A percentile compares a stretch with the other conserved stretches of the same genome.
phyloP scores from a whole-genome alignment of 2,797 vertebrate genomes.

The Poecilia wingei region DNA sequence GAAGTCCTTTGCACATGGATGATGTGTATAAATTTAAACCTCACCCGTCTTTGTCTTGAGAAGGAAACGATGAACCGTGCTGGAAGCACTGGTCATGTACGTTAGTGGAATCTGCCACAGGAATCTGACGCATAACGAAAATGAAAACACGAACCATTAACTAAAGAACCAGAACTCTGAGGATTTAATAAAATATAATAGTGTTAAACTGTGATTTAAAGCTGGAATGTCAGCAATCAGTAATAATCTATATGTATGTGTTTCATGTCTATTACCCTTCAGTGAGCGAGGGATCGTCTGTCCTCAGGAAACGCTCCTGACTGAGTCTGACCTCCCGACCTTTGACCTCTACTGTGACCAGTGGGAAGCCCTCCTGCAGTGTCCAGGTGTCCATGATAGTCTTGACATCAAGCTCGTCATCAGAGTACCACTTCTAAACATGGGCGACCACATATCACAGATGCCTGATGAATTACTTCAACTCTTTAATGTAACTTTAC shows the following conservation, averaged over 20 bases:
- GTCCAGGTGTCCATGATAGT: slow-evolving; percentile 94
- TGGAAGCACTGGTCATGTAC: slow-evolving; percentile 87
- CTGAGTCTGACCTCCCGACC: slow-evolving; percentile 84
- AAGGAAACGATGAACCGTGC: slow-evolving; percentile 82
- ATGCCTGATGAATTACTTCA: neutral
- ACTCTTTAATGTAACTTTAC: neutral
- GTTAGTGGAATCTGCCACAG: slow-evolving; percentile 92
- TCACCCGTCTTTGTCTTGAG: slow-evolving; percentile 87
- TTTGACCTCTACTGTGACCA: slow-evolving; percentile 86
- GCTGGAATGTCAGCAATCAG: neutral
- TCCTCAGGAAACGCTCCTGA: slow-evolving; percentile 88
- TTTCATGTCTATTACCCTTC: slow-evolving; percentile 75
- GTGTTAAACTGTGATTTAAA: neutral
- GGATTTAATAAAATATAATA: neutral
- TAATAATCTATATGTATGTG: neutral
- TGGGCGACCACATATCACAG: slow-evolving; percentile 2
- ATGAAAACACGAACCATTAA: neutral
- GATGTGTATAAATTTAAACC: neutral
- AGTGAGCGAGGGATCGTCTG: slow-evolving; percentile 61
- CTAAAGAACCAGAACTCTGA: neutral
- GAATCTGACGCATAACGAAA: slow-evolving; percentile 70
- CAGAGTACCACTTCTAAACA: slow-evolving; percentile 84
- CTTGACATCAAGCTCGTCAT: slow-evolving; percentile 82
- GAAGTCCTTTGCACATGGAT: neutral
- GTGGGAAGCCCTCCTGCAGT: slow-evolving; percentile 90